Evolutionary conservation across 2,888 invertebrate genomes (phyloP), one percentile per base, ranked within the genome.

Genomic region (Synanthedon myopaeformis): DNA sequence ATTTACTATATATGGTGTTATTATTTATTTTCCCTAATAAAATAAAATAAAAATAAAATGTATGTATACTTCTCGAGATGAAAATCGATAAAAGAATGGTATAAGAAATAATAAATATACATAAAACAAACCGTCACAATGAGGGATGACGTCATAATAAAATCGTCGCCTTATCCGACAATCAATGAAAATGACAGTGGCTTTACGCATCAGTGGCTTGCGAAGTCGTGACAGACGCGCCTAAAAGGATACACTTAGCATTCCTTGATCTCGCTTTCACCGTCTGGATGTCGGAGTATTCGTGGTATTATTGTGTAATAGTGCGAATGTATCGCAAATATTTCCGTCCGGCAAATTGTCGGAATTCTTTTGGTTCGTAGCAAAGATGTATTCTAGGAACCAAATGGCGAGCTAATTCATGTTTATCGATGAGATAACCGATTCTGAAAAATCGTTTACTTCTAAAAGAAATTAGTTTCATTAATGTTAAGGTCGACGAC

Each of bases 251-350:
- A 53, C 45, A 42, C 54, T 51, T 55, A 12, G 45, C 54, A 58
- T 59, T 59, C 59, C 57, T 53, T 52, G 49, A 12, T 58, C 50
- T 57, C 54, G 56, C 57, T 60, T 60, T 60, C 56, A 54, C 56
- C 19, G 50, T 48, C 56, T 55, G 57, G 57, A 56, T 52, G 55
- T 54, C 41, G 53, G 53, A 41, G 51, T 52, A 42, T 55, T 57
- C 50, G 53, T 49, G 49, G 49, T 49, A 49, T 49, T 49, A 52
- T 58, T 56, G 55, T 54, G 42, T 42, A 56, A 42, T 45, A 45
- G 13, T 13, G 14, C 45, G 14, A 45, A 45, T 13, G 45, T 13
- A n/a, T 12, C 45, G 45, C 45, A 45, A 45, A 45, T 45, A 45
- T 45, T 13, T 45, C 45, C 13, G 45, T 45, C 45, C 45, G 45